phyloP scores from a whole-genome alignment of 2,113 vertebrate species.

The Eretmochelys imbricata region DNA sequence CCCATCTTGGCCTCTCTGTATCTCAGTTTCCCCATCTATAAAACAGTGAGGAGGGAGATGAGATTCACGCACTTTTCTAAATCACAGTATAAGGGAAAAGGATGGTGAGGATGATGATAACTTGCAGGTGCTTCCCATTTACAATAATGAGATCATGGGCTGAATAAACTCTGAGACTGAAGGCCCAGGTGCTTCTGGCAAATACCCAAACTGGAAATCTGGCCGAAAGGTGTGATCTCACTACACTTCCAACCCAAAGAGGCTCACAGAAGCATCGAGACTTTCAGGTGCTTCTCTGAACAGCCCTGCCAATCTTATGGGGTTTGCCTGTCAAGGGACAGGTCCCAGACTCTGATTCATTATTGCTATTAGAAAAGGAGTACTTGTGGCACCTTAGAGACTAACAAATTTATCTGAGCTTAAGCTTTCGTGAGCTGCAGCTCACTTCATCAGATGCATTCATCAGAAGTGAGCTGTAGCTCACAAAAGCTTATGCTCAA shows the following conservation, averaged over 20 bases:
- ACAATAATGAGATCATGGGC: accelerated
- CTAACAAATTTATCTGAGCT: no score
- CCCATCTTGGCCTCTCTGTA: neutral
- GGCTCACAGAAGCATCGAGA: no score
- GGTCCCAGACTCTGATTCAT: no score
- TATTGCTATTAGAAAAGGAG: no score
- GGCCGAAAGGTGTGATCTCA: neutral
- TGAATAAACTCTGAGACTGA: accelerated
- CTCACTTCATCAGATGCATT: no score
- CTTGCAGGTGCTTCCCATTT: neutral
- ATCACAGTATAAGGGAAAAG: neutral
- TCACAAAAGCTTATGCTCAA: no score
- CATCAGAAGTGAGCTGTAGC: no score
- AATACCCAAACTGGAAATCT: neutral
- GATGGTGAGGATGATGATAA: neutral
- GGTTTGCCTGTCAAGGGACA: neutral
- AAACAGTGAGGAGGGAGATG: neutral
- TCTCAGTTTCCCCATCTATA: neutral
- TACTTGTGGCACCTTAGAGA: no score
- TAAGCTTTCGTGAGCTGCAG: no score
- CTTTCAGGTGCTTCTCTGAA: neutral
- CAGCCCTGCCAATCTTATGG: no score
- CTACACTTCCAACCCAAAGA: neutral
- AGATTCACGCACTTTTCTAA: neutral
- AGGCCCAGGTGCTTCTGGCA: accelerated